Conservation (phyloP, 2,888 invertebrate genomes). For the Hydraecia micacea region DNA sequence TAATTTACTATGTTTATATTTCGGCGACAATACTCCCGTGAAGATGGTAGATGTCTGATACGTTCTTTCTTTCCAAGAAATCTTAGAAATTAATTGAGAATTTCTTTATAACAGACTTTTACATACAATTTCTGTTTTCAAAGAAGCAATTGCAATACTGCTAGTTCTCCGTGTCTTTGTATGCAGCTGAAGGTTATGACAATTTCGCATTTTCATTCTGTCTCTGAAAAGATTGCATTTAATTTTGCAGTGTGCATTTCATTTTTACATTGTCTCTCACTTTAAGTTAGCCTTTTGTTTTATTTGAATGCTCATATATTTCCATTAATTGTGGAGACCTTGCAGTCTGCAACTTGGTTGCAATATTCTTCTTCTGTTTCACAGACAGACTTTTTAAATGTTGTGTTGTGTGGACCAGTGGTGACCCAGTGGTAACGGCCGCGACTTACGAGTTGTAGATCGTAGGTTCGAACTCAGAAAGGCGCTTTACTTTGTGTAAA, state of each 20-base stretch:
- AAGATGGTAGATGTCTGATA: neutral
- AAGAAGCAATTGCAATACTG: conserved; percentile 8
- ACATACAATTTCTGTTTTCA: neutral
- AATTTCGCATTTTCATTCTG: neutral
- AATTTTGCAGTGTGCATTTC: neutral
- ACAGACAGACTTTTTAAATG: neutral
- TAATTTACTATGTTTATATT: neutral
- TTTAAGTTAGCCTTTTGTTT: conserved; percentile 14
- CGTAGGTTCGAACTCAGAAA: too few relatives aligned
- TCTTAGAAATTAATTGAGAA: neutral
- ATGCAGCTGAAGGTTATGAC: neutral
- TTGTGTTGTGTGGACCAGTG: too few relatives aligned
- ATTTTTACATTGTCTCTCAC: neutral
- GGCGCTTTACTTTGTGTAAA: too few relatives aligned
- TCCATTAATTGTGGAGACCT: neutral
- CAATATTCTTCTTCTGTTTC: neutral
- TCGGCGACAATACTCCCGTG: neutral
- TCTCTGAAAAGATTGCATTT: conserved; percentile 1
- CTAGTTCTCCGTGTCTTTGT: neutral
- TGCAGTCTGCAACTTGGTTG: neutral
- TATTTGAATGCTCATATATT: neutral
- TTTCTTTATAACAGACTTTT: neutral
- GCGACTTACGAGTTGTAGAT: too few relatives aligned
- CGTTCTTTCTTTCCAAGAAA: conserved; percentile 5
- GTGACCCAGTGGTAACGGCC: too few relatives aligned